Conservation (phyloP, 2,797 vertebrate genomes). For the Anisognathus igniventris region DNA sequence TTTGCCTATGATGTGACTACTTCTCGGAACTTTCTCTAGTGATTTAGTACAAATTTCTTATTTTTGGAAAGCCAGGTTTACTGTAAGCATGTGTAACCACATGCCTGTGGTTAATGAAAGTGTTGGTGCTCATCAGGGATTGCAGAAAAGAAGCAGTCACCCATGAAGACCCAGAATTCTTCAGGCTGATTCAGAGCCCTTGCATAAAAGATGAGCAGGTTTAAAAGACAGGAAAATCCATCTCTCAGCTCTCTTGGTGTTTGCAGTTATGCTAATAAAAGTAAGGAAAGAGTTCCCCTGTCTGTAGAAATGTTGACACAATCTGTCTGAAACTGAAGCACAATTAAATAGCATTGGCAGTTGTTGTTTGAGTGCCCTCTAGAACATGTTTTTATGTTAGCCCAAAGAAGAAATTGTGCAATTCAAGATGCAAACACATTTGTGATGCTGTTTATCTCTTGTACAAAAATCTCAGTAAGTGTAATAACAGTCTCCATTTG, state of each 20-base stretch:
- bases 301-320: neutral
- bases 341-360: neutral
- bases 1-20: neutral
- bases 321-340: neutral
- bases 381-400: neutral
- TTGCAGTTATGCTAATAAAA: neutral
- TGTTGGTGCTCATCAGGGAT: neutral
- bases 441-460: neutral
- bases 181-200: slow-evolving; percentile 8
- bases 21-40: neutral
- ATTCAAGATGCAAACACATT: neutral
- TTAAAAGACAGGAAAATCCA: neutral
- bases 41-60: neutral
- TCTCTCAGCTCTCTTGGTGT: neutral
- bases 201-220: neutral
- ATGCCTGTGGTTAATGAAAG: slow-evolving; percentile 1
- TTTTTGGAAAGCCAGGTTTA: neutral
- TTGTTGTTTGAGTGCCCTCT: neutral
- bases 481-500: neutral
- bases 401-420: neutral
- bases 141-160: slow-evolving; percentile 29
- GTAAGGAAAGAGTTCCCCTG: neutral
- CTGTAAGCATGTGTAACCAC: neutral
- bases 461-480: neutral
- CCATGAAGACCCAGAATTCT: slow-evolving; percentile 13